Evolutionary conservation across 2,797 vertebrate genomes (phyloP).

Genomic region (Trichosurus vulpecula): DNA sequence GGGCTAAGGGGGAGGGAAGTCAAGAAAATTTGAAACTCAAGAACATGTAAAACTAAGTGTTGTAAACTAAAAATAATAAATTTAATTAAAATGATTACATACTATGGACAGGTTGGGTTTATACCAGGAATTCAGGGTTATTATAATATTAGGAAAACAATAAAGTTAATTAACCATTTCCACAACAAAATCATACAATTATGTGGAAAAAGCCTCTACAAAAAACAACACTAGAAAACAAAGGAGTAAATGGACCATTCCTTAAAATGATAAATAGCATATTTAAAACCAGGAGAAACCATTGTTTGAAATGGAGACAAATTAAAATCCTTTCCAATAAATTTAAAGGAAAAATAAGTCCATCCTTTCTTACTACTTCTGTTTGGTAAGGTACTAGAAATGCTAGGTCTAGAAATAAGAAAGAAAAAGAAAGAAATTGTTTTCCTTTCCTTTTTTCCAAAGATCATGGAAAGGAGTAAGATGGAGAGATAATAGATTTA

Average conservation of each 20-base stretch:
- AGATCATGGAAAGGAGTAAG: neutral
- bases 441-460: neutral
- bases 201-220: neutral
- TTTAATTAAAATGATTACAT: too few relatives aligned
- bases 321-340: neutral
- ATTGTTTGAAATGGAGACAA: neutral
- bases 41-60: too few relatives aligned
- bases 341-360: neutral
- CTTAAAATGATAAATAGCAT: neutral
- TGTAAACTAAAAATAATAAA: too few relatives aligned
- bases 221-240: neutral
- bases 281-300: neutral
- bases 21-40: too few relatives aligned
- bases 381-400: neutral
- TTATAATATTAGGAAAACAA: too few relatives aligned
- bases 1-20: too few relatives aligned
- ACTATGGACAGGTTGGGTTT: too few relatives aligned
- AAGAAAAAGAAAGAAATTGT: too few relatives aligned
- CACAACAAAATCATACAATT: neutral
- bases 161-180: too few relatives aligned
- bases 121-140: too few relatives aligned
- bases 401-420: neutral
- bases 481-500: neutral
- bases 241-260: neutral
- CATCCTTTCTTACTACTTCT: neutral